Base-by-base conservation (phyloP, 2,888 invertebrate species). In the Andricus quercusramuli region DNA sequence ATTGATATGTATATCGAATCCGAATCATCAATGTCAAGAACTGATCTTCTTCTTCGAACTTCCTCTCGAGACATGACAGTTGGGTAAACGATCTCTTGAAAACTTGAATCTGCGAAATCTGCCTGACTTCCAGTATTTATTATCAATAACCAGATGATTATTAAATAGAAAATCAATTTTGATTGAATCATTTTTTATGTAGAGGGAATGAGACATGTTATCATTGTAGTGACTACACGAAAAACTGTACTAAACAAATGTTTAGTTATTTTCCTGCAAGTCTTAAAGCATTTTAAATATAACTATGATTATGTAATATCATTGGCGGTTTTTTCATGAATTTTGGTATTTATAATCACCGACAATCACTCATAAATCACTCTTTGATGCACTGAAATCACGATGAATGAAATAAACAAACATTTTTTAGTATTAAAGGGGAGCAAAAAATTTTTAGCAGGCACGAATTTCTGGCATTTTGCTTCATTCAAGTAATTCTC, bases 1-100 rank as follows among this genome's bases (percentile, higher is more conserved):
- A 91, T 80, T 2, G 86, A 76, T n/a, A 89, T 85, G 59, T 83
- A 78, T 56, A 86, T 77, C 22, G 81, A 77, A 59, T 79, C 81
- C 0, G 74, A 74, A 32, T 83, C 80, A 0, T 79, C 67, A 15
- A 29, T n/a, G 51, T 65, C 64, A 66, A 13, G n/a, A 56, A 74
- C n/a, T 20, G 74, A 74, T 68, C 79, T 44, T 22, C 44, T 32
- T 32, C 59, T 20, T 66, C 79, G 78, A 85, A 85, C 86, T 81
- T 70, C 66, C 77, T n/a, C 78, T 29, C 56, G 70, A 9, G 85
- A 66, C 13, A 89, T 77, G 20, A 91, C 83, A 11, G 85, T 83
- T 2, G 91, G 90, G 56, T 86, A 81, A 22, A 90, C 88, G 78
- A 90, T 85, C 77, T 74, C 74, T 74, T 74, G 74, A 74, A 74